Conservation (phyloP, 2,888 invertebrate genomes). For the Nomada fabriciana region DNA sequence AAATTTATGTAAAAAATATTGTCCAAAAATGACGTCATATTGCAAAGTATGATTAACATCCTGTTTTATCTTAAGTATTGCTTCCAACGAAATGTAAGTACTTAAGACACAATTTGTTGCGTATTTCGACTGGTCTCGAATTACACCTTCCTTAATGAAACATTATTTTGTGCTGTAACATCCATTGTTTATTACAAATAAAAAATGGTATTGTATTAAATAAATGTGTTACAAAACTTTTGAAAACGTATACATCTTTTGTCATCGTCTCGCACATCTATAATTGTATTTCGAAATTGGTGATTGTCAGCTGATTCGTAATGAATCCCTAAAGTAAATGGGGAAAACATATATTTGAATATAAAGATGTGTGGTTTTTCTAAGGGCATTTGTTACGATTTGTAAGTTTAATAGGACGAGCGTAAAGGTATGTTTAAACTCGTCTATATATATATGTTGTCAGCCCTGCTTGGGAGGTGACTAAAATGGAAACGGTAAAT, state of each 20-base stretch:
- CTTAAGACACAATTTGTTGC: constrained; percentile 39
- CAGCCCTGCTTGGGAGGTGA: constrained; percentile 35
- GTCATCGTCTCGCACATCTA: neutral
- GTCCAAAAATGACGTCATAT: constrained; percentile 4
- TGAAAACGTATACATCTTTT: neutral
- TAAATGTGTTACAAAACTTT: constrained; percentile 19
- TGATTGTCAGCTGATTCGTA: constrained; percentile 24
- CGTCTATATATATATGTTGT: constrained; percentile 10
- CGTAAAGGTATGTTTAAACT: constrained; percentile 11
- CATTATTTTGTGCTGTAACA: neutral
- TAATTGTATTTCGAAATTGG: constrained; percentile 11
- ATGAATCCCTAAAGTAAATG: constrained; percentile 11
- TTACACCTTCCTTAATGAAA: neutral
- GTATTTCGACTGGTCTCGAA: constrained; percentile 23
- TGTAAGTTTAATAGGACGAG: constrained; percentile 5
- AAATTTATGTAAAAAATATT: constrained; percentile 9
- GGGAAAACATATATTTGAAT: neutral
- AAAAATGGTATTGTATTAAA: constrained; percentile 3
- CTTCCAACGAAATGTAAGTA: constrained; percentile 26
- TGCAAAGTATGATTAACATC: constrained; percentile 15
- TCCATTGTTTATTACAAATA: constrained; percentile 12
- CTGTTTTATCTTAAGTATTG: constrained; percentile 29
- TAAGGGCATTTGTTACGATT: neutral
- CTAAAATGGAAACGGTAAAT: constrained; percentile 40
- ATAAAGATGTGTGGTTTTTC: neutral